Conservation (phyloP, 2,797 vertebrate species). For the Argya squamiceps region DNA sequence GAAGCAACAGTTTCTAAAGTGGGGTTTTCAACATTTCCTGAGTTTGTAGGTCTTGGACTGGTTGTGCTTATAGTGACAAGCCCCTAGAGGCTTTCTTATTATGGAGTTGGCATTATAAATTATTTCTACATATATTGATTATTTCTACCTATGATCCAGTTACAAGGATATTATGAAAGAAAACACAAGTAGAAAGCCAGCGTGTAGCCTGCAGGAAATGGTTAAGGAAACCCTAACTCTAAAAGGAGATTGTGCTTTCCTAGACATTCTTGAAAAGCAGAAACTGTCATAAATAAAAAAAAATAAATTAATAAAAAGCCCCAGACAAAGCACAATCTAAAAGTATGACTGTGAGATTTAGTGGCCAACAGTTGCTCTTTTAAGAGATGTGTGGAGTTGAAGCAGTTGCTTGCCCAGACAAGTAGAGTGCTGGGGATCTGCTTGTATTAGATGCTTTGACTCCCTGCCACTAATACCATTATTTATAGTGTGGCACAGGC, state of each 20-base stretch:
- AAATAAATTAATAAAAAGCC: background rate
- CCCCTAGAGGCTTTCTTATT: background rate
- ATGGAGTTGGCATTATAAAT: background rate
- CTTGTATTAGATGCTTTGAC: background rate
- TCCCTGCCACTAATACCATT: constrained; percentile 20
- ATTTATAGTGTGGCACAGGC: constrained; percentile 40
- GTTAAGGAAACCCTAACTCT: background rate
- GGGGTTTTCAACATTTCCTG: background rate
- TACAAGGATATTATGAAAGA: background rate
- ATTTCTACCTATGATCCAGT: background rate
- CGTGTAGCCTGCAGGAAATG: background rate
- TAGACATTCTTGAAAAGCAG: background rate
- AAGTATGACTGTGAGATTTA: background rate
- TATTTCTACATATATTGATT: background rate
- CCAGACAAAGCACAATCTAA: background rate
- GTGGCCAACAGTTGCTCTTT: background rate
- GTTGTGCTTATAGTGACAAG: background rate
- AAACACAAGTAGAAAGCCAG: background rate
- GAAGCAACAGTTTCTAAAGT: background rate
- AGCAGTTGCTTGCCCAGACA: constrained; percentile 31
- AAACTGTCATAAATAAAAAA: background rate
- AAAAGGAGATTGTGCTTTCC: background rate
- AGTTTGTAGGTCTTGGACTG: background rate
- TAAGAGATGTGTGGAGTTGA: background rate
- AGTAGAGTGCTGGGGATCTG: constrained; percentile 7